A percentile compares a stretch with the other conserved stretches of the same genome.
Conservation (phyloP, 2,113 vertebrate species). For the Zootoca vivipara region DNA sequence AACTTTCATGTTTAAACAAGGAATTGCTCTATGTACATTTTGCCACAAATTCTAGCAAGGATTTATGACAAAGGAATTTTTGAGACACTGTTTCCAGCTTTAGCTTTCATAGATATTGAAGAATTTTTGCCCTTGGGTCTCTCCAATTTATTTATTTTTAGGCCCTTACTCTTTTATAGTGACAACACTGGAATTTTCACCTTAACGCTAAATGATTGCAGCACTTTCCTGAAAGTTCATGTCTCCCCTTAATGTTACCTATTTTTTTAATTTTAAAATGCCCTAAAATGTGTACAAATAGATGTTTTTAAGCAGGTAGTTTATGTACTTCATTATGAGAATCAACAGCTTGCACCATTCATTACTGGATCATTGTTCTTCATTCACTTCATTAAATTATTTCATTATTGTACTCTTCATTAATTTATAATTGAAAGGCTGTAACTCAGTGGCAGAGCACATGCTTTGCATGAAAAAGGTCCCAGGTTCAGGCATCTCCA, state of each 20-base stretch:
- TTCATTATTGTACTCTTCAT: background rate
- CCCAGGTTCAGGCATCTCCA: too few relatives aligned
- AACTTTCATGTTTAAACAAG: slow-evolving; percentile 29
- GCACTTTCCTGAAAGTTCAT: background rate
- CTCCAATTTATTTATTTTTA: slow-evolving; percentile 18
- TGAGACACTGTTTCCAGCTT: background rate
- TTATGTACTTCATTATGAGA: background rate
- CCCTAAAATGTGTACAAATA: background rate
- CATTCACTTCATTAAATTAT: background rate
- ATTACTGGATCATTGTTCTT: background rate
- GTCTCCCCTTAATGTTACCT: background rate
- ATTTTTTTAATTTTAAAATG: background rate
- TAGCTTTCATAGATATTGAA: slow-evolving; percentile 10
- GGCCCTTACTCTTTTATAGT: background rate
- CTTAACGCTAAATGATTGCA: background rate
- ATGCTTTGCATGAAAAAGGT: too few relatives aligned
- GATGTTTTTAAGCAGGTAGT: background rate
- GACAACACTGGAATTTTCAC: background rate
- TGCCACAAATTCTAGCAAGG: background rate
- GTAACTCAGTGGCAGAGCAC: too few relatives aligned
- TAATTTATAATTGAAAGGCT: background rate
- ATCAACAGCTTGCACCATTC: background rate
- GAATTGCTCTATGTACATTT: slow-evolving; percentile 9
- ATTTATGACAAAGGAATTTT: background rate
- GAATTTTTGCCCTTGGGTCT: background rate